Evolutionary conservation across 2,888 invertebrate genomes (phyloP), one percentile per base, ranked within the genome.

Genomic region (Hipparchia semele): DNA sequence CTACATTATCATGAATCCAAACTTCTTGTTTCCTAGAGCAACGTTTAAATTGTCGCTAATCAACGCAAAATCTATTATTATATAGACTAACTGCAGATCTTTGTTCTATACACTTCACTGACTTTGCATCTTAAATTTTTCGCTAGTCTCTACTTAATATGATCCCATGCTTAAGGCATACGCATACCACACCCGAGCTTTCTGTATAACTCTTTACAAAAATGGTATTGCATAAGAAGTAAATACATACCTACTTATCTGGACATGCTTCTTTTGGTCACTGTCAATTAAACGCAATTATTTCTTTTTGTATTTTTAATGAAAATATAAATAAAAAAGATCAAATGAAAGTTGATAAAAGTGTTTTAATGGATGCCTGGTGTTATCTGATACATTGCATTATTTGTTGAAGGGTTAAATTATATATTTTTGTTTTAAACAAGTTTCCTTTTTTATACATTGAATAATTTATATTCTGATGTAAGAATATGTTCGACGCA

Each of bases 221-320:
- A 58, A 68, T 62, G 62, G 68, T 33, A 49, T 75, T 75, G 65
- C 73, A 59, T 68, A 73, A 75, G 49, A 64, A 51, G 39, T n/a
- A 68, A 23, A 60, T 23, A 59, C 13, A 56, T 58, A 33, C 23
- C 45, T 23, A 59, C 13, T 61, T 58, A 33, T 49, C 45, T 54
- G 70, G 56, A n/a, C 68, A 56, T 49, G 68, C 59, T 70, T 49
- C 65, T 64, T 73, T 70, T 59, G 73, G 75, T 39, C 45, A 58
- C 45, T 65, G 61, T 49, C 64, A 75, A 75, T 75, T 75, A 75
- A 59, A 53, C 39, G 46, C 59, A 49, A 46, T 68, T 66, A 70
- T 73, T 60, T 70, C 59, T 70, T 68, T 69, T 61, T 13, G 23
- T 7, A 60, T n/a, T 13, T 53, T 49, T 56, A 45, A 56, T 45